Evolutionary conservation across 2,113 vertebrate genomes (phyloP).

Genomic region (Corynorhinus townsendii): DNA sequence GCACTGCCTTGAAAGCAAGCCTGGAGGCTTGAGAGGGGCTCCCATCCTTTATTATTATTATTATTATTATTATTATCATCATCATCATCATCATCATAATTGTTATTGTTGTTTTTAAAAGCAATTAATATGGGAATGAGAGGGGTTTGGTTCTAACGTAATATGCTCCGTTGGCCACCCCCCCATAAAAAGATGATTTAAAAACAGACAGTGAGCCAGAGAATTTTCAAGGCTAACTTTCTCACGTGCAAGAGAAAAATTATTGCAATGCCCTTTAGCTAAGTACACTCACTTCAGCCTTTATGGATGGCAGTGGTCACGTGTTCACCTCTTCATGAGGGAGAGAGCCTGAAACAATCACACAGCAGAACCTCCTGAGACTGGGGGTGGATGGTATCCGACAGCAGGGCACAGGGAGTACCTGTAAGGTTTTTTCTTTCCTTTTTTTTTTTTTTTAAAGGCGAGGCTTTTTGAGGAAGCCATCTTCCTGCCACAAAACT

Average conservation of each 20-base stretch:
- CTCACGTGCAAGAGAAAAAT: slow-evolving; percentile 60
- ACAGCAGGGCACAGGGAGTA: background rate
- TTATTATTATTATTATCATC: no score
- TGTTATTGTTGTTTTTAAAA: background rate
- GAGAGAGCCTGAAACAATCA: slow-evolving; percentile 29
- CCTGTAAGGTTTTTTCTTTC: background rate
- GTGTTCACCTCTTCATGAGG: background rate
- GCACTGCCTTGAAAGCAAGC: background rate
- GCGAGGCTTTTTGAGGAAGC: background rate
- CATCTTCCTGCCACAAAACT: background rate
- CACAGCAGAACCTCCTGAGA: background rate
- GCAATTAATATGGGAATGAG: background rate
- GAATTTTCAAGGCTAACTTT: slow-evolving; percentile 64
- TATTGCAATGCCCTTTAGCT: slow-evolving; percentile 63
- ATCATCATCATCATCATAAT: background rate
- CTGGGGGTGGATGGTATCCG: background rate
- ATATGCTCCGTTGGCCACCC: background rate
- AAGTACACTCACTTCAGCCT: slow-evolving; percentile 66
- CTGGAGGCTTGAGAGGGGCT: background rate
- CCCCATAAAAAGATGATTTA: slow-evolving; percentile 32
- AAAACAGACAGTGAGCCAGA: slow-evolving; percentile 46
- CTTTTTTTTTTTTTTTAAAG: background rate
- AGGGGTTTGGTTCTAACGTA: background rate
- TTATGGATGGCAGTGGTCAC: slow-evolving; percentile 44
- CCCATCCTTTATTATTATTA: background rate